Base-by-base conservation (phyloP, 2,888 invertebrate species). In the Troides aeacus region DNA sequence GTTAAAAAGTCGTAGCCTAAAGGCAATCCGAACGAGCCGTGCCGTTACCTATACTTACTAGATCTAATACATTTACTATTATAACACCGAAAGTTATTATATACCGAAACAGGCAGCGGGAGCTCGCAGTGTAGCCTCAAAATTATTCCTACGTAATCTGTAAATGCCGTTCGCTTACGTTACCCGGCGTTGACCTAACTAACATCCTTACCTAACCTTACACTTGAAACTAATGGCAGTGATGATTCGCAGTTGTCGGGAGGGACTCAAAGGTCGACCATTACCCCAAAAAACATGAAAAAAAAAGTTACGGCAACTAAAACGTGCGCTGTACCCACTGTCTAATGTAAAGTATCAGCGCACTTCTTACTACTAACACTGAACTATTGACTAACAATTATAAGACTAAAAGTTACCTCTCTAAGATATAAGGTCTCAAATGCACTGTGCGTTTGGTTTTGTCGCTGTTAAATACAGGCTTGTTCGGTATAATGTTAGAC, bases 221-320 rank as follows among this genome's bases (percentile, higher is more conserved):
- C 73, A 78, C 75, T 75, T 81, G 82, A 81, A 75, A 79, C 84
- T 87, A 88, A 86, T 92, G 92, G 92, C 92, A 92, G 92, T 92
- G 89, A 77, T 85, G 83, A 82, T 85, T 80, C 86, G 88, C 87
- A 84, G 88, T 87, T 87, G 87, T 81, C 77, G 87, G 88, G 86
- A 82, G 88, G 88, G 89, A 87, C 85, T 30, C 72, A 5, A 56
- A 57, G 53, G 83, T 85, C 86, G 71, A 84, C 86, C 84, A 67
- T 82, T 71, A 79, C 85, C 88, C 78, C 81, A 79, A 82, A 77
- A 86, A 84, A 30, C 76, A 72, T 68, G 68, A 85, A 87, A 83
- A 74, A 84, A 81, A 80, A 78, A 78, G 72, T 78, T 82, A 86
- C 76, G 64, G 75, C 73, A 84, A 87, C 80, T 70, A 53, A 78